Conservation (phyloP, 1,140 invertebrate genomes). For the Archivesica marissinica region DNA sequence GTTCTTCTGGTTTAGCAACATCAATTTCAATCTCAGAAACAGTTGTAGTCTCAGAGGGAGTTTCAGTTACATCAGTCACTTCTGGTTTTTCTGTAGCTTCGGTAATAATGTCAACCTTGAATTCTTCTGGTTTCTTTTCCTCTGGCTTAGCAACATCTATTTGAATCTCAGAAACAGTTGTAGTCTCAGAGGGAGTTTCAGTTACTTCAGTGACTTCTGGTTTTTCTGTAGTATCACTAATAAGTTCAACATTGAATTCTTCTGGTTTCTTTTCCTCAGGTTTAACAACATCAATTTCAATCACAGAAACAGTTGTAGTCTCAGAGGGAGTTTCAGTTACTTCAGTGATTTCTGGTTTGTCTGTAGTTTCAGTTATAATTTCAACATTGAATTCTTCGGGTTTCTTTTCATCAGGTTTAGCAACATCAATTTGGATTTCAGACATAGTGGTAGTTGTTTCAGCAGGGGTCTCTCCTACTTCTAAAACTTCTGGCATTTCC, state of each 20-base stretch:
- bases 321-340: slow-evolving; percentile 41
- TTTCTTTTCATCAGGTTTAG: slow-evolving; percentile 32
- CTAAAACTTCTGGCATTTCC: slow-evolving; percentile 60
- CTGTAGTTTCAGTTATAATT: slow-evolving; percentile 60
- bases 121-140: slow-evolving; percentile 61
- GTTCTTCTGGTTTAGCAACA: slow-evolving; percentile 56
- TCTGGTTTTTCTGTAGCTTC: slow-evolving; percentile 65
- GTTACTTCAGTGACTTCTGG: slow-evolving; percentile 47
- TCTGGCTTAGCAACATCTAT: slow-evolving; percentile 65
- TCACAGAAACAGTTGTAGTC: slow-evolving; percentile 54
- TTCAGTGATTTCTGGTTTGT: slow-evolving; percentile 64
- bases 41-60: slow-evolving; percentile 48
- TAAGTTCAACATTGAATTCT: slow-evolving; percentile 62
- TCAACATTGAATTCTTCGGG: slow-evolving; percentile 66
- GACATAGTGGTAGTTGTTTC: slow-evolving; percentile 62
- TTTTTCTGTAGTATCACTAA: slow-evolving; percentile 25
- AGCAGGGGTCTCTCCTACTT: slow-evolving; percentile 42
- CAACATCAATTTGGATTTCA: slow-evolving; percentile 52
- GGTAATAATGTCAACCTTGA: slow-evolving; percentile 58
- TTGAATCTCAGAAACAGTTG: slow-evolving; percentile 60
- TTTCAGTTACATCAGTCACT: slow-evolving; percentile 61
- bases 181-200: slow-evolving; percentile 34
- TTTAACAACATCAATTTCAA: slow-evolving; percentile 56
- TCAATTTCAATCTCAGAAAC: slow-evolving; percentile 65
- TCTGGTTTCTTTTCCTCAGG: slow-evolving; percentile 58